Conservation (phyloP, 37 sponge, comb jelly and placozoan genomes). For the Hexactinellida sp. region DNA sequence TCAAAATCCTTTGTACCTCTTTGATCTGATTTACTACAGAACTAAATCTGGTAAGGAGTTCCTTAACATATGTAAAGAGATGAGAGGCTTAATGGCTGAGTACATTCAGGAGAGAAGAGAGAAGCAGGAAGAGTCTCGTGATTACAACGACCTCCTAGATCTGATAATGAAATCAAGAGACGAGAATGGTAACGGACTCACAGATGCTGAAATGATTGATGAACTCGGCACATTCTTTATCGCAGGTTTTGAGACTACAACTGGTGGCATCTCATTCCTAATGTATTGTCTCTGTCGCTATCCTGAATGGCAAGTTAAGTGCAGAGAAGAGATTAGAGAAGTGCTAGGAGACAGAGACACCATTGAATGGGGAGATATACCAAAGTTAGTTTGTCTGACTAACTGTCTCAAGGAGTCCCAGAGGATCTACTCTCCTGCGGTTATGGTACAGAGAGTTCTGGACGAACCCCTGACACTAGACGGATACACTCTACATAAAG, state of each 20-base stretch:
- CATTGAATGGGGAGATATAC: neutral
- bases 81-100: neutral
- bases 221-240: neutral
- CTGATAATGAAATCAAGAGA: neutral
- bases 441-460: neutral
- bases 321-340: neutral
- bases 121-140: neutral
- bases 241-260: conserved; percentile 7
- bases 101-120: neutral
- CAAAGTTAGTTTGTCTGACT: neutral
- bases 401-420: neutral
- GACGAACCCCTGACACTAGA: neutral
- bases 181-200: neutral
- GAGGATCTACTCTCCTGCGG: neutral
- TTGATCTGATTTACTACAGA: neutral
- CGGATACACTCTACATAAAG: neutral
- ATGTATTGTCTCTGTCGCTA: neutral
- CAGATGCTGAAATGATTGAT: neutral
- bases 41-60: neutral
- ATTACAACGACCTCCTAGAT: neutral
- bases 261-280: neutral
- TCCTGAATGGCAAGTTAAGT: neutral
- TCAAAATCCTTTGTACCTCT: neutral
- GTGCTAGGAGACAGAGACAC: neutral
- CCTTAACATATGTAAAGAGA: neutral